Conservation (phyloP, 2,113 vertebrate species). For the Anoplopoma fimbria region DNA sequence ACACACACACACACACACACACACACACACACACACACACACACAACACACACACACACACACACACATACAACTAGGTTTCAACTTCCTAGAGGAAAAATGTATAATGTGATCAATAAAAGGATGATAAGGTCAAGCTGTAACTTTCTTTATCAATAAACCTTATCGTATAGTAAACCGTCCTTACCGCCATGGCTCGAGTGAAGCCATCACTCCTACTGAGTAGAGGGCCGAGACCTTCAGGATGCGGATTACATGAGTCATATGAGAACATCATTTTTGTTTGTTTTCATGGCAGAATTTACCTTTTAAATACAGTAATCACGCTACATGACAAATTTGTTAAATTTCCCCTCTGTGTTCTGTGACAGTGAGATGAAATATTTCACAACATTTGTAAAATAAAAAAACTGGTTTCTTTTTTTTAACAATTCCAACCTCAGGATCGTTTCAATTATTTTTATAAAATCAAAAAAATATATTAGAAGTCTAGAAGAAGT, state of each 20-base stretch:
- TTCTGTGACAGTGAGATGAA: no score
- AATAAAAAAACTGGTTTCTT: no score
- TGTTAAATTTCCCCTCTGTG: no score
- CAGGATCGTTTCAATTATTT: no score
- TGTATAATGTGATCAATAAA: neutral
- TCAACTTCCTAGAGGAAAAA: no score
- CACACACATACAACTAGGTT: no score
- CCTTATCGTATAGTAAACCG: neutral
- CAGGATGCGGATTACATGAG: neutral
- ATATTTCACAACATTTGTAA: no score
- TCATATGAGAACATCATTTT: neutral
- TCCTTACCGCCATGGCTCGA: conserved; percentile 78
- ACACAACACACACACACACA: no score
- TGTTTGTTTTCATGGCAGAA: neutral
- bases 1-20: neutral
- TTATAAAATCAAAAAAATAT: no score
- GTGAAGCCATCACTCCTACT: conserved; percentile 83
- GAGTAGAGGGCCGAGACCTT: conserved; percentile 76
- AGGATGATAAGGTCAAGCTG: neutral
- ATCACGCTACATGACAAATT: no score
- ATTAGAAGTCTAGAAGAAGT: no score
- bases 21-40: neutral
- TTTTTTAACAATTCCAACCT: no score
- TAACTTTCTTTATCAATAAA: neutral
- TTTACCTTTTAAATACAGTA: neutral